Conservation (phyloP, 1,140 invertebrate genomes). For the Druon quercuslanigerum region DNA sequence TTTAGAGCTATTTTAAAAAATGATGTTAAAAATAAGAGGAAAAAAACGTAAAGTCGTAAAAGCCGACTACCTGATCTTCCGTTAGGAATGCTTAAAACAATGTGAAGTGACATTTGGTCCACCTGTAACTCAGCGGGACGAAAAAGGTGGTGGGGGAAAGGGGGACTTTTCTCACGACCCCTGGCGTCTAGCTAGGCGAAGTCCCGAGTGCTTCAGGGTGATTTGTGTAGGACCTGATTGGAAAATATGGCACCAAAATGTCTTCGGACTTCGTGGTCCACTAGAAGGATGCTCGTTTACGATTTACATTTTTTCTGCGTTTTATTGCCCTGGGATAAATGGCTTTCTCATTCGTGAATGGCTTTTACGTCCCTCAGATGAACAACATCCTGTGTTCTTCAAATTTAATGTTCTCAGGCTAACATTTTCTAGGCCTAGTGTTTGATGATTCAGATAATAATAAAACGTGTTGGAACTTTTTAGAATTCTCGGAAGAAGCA, state of each 20-base stretch:
- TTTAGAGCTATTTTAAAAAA: neutral
- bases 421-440: conserved; percentile 10
- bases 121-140: conserved; percentile 37
- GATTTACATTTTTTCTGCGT: conserved; percentile 40
- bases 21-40: neutral
- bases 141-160: conserved; percentile 22
- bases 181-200: conserved; percentile 37
- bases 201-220: conserved; percentile 37
- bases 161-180: conserved; percentile 59
- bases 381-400: conserved; percentile 21
- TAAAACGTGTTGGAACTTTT: conserved; percentile 7
- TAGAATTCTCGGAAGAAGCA: neutral
- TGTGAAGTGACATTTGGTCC: conserved; percentile 63
- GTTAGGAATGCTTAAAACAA: conserved; percentile 70
- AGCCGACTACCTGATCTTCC: conserved; percentile 40
- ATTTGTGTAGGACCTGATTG: conserved; percentile 49
- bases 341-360: conserved; percentile 33
- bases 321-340: conserved; percentile 22
- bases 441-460: conserved; percentile 8
- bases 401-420: conserved; percentile 7
- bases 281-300: conserved; percentile 31
- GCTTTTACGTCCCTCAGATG: conserved; percentile 27
- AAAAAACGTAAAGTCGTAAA: no score
- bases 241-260: conserved; percentile 33
- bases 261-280: conserved; percentile 36